These are phyloP conservation scores for Amitus sp. DNA, from an alignment of 2,888 invertebrate genomes.

Conservation along the genomic window DNA sequence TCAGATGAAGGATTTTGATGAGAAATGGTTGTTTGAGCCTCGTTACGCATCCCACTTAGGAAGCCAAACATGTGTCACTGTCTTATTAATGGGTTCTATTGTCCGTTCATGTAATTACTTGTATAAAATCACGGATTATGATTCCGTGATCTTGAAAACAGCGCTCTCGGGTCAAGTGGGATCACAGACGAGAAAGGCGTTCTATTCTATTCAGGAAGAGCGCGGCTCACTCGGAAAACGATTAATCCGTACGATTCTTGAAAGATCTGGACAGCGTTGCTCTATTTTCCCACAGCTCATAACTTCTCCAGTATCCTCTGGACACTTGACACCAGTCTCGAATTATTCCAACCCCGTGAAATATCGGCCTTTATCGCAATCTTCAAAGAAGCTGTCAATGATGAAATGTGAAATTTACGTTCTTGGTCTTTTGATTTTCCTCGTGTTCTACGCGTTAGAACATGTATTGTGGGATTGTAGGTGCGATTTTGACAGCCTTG, in stretches of 20 bases:
- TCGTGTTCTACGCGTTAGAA: conserved; percentile 26
- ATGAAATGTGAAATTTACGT: conserved; percentile 22
- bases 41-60: background rate
- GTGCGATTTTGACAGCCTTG: conserved; percentile 9
- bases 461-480: conserved; percentile 21
- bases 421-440: conserved; percentile 17
- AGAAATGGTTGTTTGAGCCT: background rate
- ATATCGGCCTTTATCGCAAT: conserved; percentile 12
- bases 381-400: conserved; percentile 14
- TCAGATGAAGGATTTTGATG: background rate
- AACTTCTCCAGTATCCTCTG: conserved; percentile 11
- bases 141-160: conserved; percentile 3
- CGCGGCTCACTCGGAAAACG: conserved; percentile 17
- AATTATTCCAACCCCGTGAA: conserved; percentile 5
- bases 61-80: background rate
- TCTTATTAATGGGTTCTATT: background rate
- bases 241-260: conserved; percentile 29
- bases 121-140: conserved; percentile 16
- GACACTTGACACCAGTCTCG: conserved; percentile 10
- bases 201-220: conserved; percentile 5
- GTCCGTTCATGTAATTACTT: background rate
- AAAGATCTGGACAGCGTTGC: conserved; percentile 22
- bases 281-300: conserved; percentile 30
- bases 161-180: conserved; percentile 7
- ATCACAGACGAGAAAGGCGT: conserved; percentile 21